Percentiles rank a stretch among this genome's conserved stretches.
Conservation (phyloP, 2,888 invertebrate genomes). For the Amphipoea lucens region DNA sequence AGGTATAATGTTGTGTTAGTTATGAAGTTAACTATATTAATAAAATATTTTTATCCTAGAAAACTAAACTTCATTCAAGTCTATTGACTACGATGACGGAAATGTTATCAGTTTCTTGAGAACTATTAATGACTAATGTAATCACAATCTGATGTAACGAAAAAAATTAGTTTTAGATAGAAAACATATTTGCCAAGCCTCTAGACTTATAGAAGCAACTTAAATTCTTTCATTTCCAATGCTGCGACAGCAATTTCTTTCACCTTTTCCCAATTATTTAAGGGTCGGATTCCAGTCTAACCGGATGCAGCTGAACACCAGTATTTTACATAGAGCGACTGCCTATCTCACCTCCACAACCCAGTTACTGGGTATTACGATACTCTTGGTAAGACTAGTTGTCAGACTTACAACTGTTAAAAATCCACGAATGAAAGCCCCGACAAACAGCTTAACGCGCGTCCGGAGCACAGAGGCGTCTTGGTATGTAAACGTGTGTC, state of each 20-base stretch:
- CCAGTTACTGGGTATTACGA: not conserved
- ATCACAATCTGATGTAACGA: not conserved
- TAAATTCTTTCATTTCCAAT: not conserved
- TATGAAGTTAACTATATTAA: no score
- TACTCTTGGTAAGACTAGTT: not conserved
- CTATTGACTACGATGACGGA: not conserved
- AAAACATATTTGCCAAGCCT: not conserved
- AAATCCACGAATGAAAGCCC: not conserved
- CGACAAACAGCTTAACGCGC: not conserved
- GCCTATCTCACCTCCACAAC: no score
- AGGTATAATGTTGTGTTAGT: no score
- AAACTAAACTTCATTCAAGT: not conserved
- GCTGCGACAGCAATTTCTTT: not conserved
- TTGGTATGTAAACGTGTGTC: not conserved
- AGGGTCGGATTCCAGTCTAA: no score
- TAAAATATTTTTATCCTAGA: not conserved
- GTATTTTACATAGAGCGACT: not conserved
- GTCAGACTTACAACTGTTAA: not conserved
- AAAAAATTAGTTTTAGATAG: not conserved
- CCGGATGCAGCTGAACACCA: no score
- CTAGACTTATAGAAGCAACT: not conserved
- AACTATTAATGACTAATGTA: slow-evolving; percentile 7
- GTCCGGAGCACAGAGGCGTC: no score
- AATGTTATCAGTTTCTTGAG: not conserved
- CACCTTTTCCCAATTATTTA: not conserved